Conservation (phyloP, 2,888 invertebrate genomes). For the Hydrotaea cyrtoneurina region DNA sequence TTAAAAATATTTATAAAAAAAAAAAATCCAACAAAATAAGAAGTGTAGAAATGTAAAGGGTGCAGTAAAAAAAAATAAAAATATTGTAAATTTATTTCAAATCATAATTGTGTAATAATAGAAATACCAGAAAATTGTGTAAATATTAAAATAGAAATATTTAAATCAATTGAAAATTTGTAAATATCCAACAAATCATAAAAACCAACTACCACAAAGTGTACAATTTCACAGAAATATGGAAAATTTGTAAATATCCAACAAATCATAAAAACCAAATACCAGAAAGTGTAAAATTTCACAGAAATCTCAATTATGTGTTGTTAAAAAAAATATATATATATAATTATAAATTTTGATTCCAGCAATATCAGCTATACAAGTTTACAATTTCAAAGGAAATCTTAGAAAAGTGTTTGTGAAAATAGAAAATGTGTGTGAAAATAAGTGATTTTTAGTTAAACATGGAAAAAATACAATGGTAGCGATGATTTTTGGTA, state of each 20-base stretch:
- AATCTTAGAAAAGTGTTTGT: neutral
- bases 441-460: neutral
- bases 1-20: constrained; percentile 3
- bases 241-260: too few relatives aligned
- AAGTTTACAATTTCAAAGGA: neutral
- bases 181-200: neutral
- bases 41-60: too few relatives aligned
- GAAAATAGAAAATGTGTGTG: neutral
- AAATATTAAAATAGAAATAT: neutral
- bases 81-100: too few relatives aligned
- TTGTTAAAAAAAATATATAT: neutral
- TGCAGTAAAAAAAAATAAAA: too few relatives aligned
- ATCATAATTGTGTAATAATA: neutral
- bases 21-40: too few relatives aligned
- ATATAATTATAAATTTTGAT: neutral
- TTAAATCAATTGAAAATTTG: too few relatives aligned
- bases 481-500: neutral
- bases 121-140: neutral
- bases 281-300: neutral
- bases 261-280: neutral
- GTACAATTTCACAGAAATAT: too few relatives aligned
- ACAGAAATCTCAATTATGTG: too few relatives aligned
- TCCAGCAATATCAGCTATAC: too few relatives aligned
- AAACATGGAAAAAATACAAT: neutral
- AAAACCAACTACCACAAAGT: too few relatives aligned